Base-by-base conservation (phyloP, 2,888 invertebrate genomes). In the Morpho deidamia region DNA sequence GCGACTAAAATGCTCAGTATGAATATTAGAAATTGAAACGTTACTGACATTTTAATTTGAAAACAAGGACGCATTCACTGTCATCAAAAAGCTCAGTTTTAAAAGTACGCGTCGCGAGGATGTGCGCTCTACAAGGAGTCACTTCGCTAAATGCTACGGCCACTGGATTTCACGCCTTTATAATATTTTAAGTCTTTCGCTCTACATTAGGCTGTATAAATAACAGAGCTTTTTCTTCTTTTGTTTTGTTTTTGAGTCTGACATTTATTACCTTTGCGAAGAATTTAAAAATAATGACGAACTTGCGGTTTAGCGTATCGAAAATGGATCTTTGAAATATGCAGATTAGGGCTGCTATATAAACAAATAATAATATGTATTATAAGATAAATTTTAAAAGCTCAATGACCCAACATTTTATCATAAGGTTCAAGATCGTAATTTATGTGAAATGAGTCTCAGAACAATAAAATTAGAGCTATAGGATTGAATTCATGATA, bases 161-260 rank as follows among this genome's bases (percentile, higher is more conserved):
- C 70, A 72, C 75, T 72, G 74, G 67, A 63, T 72, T 72, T 67
- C 75, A 70, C 73, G 81, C 78, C 88, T 88, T 89, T 89, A 85
- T 87, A 87, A 87, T 86, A 87, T 80, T 76, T 79, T 82, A 75
- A 79, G 78, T 77, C 71, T 69, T 76, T 72, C 82, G 81, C 78
- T 83, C 80, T 72, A 83, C 79, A 83, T 85, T 83, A 80, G 74
- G 75, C 75, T 79, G 67, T 74, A 80, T 49, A 82, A 85, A 81
- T 83, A 86, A 81, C 80, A 83, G 78, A 83, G 82, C 83, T 83
- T 87, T 87, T 87, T 80, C 73, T 82, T 70, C 77, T 84, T 86
- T 84, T 87, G 79, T 83, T 51, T 69, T 59, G 63, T 23, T 23
- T 23, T 23, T 23, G 23, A 56, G 68, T 64, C 72, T 78, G 81